phyloP scores from a whole-genome alignment of 1,140 invertebrate species.

The Cephus cinctus region DNA sequence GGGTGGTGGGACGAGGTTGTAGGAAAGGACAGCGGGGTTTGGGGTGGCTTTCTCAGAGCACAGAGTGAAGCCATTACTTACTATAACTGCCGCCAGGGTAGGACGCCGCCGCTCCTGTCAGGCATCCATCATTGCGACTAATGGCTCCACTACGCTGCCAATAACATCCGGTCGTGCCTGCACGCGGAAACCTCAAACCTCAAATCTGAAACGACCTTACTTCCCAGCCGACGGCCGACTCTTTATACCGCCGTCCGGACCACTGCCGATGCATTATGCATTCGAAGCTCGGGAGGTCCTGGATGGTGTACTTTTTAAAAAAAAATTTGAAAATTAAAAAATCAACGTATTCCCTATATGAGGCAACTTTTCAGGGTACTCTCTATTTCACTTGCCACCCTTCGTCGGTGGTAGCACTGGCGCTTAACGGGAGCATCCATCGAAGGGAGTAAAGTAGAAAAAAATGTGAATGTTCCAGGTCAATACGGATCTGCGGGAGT shows the following conservation, averaged over 20 bases:
- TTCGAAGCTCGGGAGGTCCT: too few relatives aligned
- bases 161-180: slow-evolving; percentile 46
- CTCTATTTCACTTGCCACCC: too few relatives aligned
- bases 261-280: not conserved
- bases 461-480: too few relatives aligned
- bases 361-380: too few relatives aligned
- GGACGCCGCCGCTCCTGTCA: slow-evolving; percentile 50
- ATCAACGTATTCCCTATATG: too few relatives aligned
- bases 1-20: slow-evolving; percentile 11
- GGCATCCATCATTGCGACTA: slow-evolving; percentile 56
- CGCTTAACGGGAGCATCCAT: too few relatives aligned
- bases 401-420: too few relatives aligned
- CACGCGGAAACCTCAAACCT: slow-evolving; percentile 23
- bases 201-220: slow-evolving; percentile 22
- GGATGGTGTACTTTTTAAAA: too few relatives aligned
- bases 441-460: too few relatives aligned
- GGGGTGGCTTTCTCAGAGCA: slow-evolving; percentile 49
- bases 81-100: slow-evolving; percentile 50
- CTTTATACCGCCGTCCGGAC: not conserved
- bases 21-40: slow-evolving; percentile 25
- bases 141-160: slow-evolving; percentile 54
- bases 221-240: slow-evolving; percentile 5
- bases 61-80: slow-evolving; percentile 55
- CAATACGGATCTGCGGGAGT: too few relatives aligned
- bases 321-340: too few relatives aligned